Base-by-base conservation (phyloP, 2,113 vertebrate species). In the Picathartes gymnocephalus region DNA sequence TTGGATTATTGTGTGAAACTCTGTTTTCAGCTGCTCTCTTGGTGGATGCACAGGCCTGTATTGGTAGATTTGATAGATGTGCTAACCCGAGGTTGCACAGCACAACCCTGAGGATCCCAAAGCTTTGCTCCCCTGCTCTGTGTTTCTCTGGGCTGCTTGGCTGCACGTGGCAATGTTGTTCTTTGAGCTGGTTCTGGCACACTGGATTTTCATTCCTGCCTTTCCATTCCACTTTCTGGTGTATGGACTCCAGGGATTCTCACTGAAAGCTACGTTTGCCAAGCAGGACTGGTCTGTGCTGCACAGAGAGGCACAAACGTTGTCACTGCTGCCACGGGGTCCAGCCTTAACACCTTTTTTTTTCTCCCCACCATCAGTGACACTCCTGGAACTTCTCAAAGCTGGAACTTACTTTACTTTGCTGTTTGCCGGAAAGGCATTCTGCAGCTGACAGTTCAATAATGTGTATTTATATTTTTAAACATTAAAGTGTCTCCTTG, bases 51-150 rank as follows among this genome's bases (percentile, higher is more conserved):
- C 37, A 37, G 42, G 13, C 39, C 27, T 62, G 2, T 3, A 1
- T 3, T 6, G 39, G 39, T 25, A 8, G 53, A 4, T 60, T 12
- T 27, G 65, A 23, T 3, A 6, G 23, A 10, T 33, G 37, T 35
- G 6, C 40, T 20, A 9, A n/a, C 14, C 40, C 2, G 8, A 62
- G 44, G 31, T 0, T 37, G 47, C 54, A 11, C 57, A 60, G 70
- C 74, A 3, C 7, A 56, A 13, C 39, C 3, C 57, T 4, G 13
- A 6, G 22, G 48, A 35, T 57, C 48, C 45, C 48, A 15, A 8
- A 33, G 53, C 3, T 1, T 3, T 8, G 10, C 27, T 45, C 61
- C n/a, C 33, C 25, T 66, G 45, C 47, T 18, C 61, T 0, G 0
- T 42, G 7, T 30, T 21, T 62, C 53, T 13, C 56, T 27, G 81